These are phyloP conservation scores for Gasterosteus aculeatus DNA, from an alignment of 2,113 vertebrate genomes.

Conservation along the genomic window DNA sequence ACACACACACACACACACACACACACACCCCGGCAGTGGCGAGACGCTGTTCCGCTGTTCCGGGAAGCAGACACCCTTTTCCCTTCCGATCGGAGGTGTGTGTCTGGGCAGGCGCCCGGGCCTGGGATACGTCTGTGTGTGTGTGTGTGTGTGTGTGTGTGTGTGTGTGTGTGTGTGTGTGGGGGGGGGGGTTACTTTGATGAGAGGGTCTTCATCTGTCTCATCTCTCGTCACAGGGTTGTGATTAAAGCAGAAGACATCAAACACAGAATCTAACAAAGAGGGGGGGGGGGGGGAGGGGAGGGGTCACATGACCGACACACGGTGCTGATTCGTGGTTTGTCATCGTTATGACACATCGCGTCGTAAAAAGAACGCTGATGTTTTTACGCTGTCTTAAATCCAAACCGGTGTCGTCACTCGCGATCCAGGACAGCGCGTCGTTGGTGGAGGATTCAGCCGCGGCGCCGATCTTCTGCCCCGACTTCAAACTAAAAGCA, in stretches of 20 bases:
- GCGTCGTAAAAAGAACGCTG: background rate
- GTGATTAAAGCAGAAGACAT: constrained; percentile 63
- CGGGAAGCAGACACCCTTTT: constrained; percentile 64
- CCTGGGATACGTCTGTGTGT: background rate
- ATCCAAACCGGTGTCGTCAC: background rate
- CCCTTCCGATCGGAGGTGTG: constrained; percentile 54
- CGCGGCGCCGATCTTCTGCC: no score
- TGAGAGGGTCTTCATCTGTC: constrained; percentile 42
- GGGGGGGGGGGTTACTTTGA: constrained; percentile 17
- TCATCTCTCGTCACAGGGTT: constrained; percentile 51
- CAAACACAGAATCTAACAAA: constrained; percentile 40
- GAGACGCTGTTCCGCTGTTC: constrained; percentile 59
- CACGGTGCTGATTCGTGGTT: background rate
- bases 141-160: constrained; percentile 34
- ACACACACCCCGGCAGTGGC: constrained; percentile 45
- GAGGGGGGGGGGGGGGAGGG: constrained; percentile 12
- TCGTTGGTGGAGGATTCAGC: no score
- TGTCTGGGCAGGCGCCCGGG: constrained; percentile 40
- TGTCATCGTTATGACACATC: background rate
- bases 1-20: constrained; percentile 52
- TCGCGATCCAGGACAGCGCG: background rate
- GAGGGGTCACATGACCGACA: constrained; percentile 24
- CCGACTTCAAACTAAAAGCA: background rate
- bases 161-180: constrained; percentile 38
- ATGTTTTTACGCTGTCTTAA: background rate